phyloP scores from a whole-genome alignment of 1,140 invertebrate genomes.

The Drosophila lowei region DNA sequence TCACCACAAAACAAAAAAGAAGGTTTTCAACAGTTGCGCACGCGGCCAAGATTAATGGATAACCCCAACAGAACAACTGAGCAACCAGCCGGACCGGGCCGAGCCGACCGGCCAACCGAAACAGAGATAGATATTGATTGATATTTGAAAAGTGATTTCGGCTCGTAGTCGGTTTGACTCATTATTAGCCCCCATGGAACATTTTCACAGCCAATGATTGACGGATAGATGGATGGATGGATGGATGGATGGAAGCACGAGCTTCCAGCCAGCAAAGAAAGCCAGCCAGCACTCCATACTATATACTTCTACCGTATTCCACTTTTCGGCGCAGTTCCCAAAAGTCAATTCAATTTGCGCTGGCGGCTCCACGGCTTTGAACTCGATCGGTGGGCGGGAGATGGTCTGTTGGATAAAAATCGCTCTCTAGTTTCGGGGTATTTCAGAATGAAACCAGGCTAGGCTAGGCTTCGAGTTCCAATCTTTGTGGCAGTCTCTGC shows the following conservation, averaged over 20 bases:
- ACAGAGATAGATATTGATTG: constrained; percentile 65
- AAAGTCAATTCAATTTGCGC: constrained; percentile 64
- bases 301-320: constrained; percentile 10
- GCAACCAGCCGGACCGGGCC: too few species aligned
- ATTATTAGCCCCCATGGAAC: constrained; percentile 75
- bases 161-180: constrained; percentile 37
- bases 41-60: constrained; percentile 78
- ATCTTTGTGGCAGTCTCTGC: too few species aligned
- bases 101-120: constrained; percentile 9
- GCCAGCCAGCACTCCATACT: not conserved
- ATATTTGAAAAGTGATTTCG: constrained; percentile 77
- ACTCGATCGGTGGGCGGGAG: constrained; percentile 56
- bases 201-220: constrained; percentile 65
- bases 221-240: not conserved
- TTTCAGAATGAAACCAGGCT: constrained; percentile 35
- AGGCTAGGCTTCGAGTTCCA: not conserved
- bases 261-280: constrained; percentile 22
- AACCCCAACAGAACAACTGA: constrained; percentile 1
- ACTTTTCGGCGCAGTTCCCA: constrained; percentile 14
- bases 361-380: constrained; percentile 68
- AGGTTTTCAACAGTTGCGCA: constrained; percentile 77
- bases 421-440: constrained; percentile 19
- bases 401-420: constrained; percentile 32
- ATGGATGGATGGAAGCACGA: constrained; percentile 32
- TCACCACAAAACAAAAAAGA: constrained; percentile 68